phyloP scores from a whole-genome alignment of 2,113 vertebrate species.

The Rhinolophus sinicus region DNA sequence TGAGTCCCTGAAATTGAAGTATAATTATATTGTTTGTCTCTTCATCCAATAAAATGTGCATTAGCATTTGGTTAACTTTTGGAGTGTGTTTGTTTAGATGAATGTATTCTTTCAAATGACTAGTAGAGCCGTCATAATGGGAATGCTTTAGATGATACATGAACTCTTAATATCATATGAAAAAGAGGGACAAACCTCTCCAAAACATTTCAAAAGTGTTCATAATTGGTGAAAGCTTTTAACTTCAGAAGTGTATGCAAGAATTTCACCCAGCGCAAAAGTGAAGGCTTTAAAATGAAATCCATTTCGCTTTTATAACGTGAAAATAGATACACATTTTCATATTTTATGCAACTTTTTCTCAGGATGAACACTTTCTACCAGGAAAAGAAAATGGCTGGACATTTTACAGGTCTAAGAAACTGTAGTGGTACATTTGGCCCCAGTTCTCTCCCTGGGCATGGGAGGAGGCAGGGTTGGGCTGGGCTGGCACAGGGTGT shows the following conservation, averaged over 20 bases:
- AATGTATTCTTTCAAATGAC: conserved; percentile 29
- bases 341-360: conserved; percentile 47
- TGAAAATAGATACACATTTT: conserved; percentile 17
- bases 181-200: conserved; percentile 33
- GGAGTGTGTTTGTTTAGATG: conserved; percentile 41
- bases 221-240: background rate
- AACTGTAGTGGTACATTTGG: background rate
- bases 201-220: conserved; percentile 39
- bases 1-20: conserved; percentile 58
- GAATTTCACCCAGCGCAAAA: conserved; percentile 10
- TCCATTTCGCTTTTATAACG: background rate
- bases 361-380: conserved; percentile 49
- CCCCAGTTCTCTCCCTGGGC: background rate
- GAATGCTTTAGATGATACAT: conserved; percentile 34
- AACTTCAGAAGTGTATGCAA: conserved; percentile 21
- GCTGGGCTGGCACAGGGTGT: background rate
- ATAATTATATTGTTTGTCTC: conserved; percentile 68
- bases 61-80: conserved; percentile 35
- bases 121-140: background rate
- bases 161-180: conserved; percentile 34
- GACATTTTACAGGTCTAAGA: conserved; percentile 41
- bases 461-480: background rate
- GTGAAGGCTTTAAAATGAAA: conserved; percentile 31
- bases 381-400: conserved; percentile 47
- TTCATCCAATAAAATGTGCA: conserved; percentile 63